A percentile compares a stretch with the other conserved stretches of the same genome.
Evolutionary conservation across 2,888 invertebrate species (phyloP).

Genomic region (Cacoxenus indagator): DNA sequence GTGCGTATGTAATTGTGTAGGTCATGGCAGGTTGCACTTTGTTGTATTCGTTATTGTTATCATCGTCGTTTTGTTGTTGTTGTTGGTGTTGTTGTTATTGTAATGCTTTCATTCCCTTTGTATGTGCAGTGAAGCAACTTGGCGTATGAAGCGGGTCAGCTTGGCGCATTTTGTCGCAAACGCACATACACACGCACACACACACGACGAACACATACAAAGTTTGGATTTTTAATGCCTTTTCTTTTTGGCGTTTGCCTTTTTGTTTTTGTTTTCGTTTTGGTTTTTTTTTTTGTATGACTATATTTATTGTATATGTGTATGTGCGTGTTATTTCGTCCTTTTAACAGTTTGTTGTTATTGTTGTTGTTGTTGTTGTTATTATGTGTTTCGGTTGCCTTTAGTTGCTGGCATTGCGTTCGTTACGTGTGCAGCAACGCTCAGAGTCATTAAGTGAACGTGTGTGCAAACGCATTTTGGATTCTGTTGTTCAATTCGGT

Average conservation of each 20-base stretch:
- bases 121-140: constrained; percentile 58
- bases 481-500: neutral
- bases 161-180: constrained; percentile 38
- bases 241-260: neutral
- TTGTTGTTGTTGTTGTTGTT: constrained; percentile 13
- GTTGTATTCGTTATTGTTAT: neutral
- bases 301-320: neutral
- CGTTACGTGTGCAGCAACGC: neutral
- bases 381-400: no score
- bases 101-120: constrained; percentile 36
- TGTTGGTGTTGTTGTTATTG: neutral
- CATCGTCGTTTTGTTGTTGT: constrained; percentile 10
- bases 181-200: constrained; percentile 1
- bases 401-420: neutral
- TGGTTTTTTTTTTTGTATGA: neutral
- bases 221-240: neutral
- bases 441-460: neutral
- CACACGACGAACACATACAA: neutral
- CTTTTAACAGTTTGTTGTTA: neutral
- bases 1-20: constrained; percentile 2
- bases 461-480: neutral
- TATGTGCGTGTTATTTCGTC: neutral
- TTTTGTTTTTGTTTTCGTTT: neutral
- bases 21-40: constrained; percentile 15
- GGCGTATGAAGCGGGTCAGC: constrained; percentile 60